These are phyloP conservation scores for Malthinus seriepunctatus DNA, from an alignment of 2,888 invertebrate species.

Conservation along the genomic window DNA sequence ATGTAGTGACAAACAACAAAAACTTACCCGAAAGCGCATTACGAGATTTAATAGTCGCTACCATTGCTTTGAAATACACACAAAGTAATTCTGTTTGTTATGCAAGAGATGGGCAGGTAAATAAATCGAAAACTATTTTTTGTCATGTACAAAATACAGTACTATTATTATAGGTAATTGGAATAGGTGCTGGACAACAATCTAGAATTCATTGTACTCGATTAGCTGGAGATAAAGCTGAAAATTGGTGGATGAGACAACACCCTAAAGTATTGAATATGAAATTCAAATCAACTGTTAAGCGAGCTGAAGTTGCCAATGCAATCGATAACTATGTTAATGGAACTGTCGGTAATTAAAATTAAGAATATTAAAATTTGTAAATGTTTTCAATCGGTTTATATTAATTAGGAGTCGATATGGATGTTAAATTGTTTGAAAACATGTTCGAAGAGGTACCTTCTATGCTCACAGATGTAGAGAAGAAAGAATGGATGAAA, in stretches of 20 bases:
- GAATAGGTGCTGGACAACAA: constrained; percentile 99
- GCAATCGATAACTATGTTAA: constrained; percentile 94
- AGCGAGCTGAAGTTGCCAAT: constrained; percentile 92
- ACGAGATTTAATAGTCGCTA: constrained; percentile 92
- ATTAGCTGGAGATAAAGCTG: constrained; percentile 95
- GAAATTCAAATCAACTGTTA: constrained; percentile 83
- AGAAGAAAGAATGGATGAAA: constrained; percentile 70
- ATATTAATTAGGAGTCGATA: constrained; percentile 69
- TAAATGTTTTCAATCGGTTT: constrained; percentile 13
- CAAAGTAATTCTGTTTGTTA: constrained; percentile 99
- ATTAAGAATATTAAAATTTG: not conserved
- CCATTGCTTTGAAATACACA: constrained; percentile 95
- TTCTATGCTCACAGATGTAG: constrained; percentile 67
- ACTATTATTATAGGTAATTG: constrained; percentile 58
- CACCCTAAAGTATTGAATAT: constrained; percentile 84
- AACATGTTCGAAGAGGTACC: constrained; percentile 77
- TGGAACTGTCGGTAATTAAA: constrained; percentile 74
- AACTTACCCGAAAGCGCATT: constrained; percentile 73
- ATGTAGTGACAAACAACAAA: constrained; percentile 76
- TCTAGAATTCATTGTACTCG: constrained; percentile 98
- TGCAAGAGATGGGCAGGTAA: constrained; percentile 86
- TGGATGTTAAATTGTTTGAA: constrained; percentile 76
- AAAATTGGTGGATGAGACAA: constrained; percentile 96
- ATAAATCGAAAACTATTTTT: not conserved
- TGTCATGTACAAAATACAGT: not conserved